Percentiles rank a stretch among this genome's conserved stretches.
Evolutionary conservation across 2,888 invertebrate species (phyloP).

Genomic region (Cryptocephalus moraei): DNA sequence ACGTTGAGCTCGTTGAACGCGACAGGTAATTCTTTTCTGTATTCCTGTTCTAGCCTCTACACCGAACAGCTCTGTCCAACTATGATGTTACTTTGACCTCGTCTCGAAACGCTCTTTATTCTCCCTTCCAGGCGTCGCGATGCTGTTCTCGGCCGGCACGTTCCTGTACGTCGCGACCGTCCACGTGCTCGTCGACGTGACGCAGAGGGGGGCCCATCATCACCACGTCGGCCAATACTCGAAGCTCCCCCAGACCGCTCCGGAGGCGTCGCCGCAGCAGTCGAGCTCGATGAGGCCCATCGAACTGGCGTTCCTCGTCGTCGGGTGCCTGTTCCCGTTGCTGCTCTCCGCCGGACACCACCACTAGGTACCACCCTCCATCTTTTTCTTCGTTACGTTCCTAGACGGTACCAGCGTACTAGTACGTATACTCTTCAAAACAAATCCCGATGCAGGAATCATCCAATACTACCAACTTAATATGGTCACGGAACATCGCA

Average conservation of each 20-base stretch:
- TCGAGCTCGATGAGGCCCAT: constrained; percentile 47
- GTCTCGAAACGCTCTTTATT: too few species aligned
- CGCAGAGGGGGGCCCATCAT: constrained; percentile 42
- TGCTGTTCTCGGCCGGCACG: constrained; percentile 98
- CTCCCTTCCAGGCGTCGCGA: constrained; percentile 72
- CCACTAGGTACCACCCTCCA: constrained; percentile 39
- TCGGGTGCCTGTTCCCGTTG: constrained; percentile 81
- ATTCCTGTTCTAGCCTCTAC: too few species aligned
- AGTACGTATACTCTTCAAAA: too few species aligned
- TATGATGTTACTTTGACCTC: too few species aligned
- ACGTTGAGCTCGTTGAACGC: constrained; percentile 81
- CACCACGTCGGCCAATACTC: constrained; percentile 35
- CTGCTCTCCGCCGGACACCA: constrained; percentile 87
- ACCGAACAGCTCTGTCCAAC: too few species aligned
- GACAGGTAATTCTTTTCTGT: constrained; percentile 61
- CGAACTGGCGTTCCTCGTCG: constrained; percentile 74
- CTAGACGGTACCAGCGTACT: too few species aligned
- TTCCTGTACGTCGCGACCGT: constrained; percentile 98
- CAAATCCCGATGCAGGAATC: too few species aligned
- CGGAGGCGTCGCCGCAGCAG: constrained; percentile 25
- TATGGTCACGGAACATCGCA: too few species aligned
- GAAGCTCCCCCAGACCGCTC: constrained; percentile 30
- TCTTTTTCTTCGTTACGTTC: too few species aligned
- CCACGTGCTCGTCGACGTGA: constrained; percentile 93
- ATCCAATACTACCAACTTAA: too few species aligned